These are phyloP conservation scores for Protomyctophum bolini DNA, from an alignment of 2,113 vertebrate genomes.

Conservation along the genomic window DNA sequence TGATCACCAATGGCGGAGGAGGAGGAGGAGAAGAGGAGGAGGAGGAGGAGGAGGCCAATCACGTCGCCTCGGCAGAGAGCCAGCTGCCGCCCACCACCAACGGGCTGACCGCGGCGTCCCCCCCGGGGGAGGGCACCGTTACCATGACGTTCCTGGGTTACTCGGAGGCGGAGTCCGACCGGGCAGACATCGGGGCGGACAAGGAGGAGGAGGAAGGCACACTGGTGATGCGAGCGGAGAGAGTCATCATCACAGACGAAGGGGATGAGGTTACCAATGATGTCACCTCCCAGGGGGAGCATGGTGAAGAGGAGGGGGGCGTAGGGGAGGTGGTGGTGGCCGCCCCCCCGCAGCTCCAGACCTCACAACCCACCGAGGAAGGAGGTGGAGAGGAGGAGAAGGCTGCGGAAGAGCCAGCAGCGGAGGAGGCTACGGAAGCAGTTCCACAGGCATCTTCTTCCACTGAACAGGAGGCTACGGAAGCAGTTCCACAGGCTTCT, in stretches of 20 bases:
- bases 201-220: conserved; percentile 62
- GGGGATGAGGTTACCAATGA: conserved; percentile 58
- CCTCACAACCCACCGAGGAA: conserved; percentile 13
- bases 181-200: conserved; percentile 16
- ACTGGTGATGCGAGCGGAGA: conserved; percentile 74
- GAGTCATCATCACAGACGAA: conserved; percentile 76
- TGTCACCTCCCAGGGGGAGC: conserved; percentile 8
- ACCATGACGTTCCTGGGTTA: conserved; percentile 44
- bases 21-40: not conserved
- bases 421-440: conserved; percentile 15
- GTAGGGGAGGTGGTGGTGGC: not conserved
- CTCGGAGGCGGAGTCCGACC: conserved; percentile 39
- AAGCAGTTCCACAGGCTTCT: not conserved
- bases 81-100: conserved; percentile 27
- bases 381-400: not conserved
- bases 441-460: too few relatives aligned
- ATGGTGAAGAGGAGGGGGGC: not conserved
- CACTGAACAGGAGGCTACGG: not conserved
- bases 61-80: not conserved
- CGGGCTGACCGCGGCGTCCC: not conserved
- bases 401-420: not conserved
- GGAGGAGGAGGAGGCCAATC: conserved; percentile 3
- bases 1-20: conserved; percentile 57
- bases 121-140: conserved; percentile 21
- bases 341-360: not conserved